Conservation (phyloP, 2,113 vertebrate genomes). For the Oceanodroma tethys region DNA sequence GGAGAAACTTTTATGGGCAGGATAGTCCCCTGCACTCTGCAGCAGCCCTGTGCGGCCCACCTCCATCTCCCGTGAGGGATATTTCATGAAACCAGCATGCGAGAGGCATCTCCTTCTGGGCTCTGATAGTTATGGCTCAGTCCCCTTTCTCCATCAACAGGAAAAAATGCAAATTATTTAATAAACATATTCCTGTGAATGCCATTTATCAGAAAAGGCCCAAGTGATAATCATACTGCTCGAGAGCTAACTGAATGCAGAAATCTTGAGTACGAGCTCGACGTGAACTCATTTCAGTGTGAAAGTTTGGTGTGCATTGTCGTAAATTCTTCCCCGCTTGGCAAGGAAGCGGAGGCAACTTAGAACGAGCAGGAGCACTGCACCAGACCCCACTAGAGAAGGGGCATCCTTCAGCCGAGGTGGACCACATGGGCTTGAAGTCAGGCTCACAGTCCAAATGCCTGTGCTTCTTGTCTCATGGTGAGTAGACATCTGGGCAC, state of each 20-base stretch:
- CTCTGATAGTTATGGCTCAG: neutral
- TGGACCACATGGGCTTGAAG: neutral
- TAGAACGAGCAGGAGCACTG: neutral
- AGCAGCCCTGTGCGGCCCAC: neutral
- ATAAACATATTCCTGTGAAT: slow-evolving; percentile 49
- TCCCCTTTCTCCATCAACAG: slow-evolving; percentile 24
- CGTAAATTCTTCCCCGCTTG: neutral
- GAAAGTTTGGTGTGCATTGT: neutral
- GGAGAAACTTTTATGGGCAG: neutral
- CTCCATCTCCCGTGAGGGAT: neutral
- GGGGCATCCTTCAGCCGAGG: neutral
- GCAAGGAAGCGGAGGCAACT: neutral
- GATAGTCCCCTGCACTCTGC: neutral
- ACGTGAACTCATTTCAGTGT: neutral
- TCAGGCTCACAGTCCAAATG: neutral
- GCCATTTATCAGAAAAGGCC: slow-evolving; percentile 59
- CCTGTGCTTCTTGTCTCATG: neutral
- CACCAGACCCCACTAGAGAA: neutral
- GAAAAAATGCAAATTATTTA: slow-evolving; percentile 53
- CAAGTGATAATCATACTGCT: slow-evolving; percentile 54
- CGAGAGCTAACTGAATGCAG: slow-evolving; percentile 55
- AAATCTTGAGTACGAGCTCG: neutral
- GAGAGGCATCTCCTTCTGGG: neutral
- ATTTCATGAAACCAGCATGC: neutral
- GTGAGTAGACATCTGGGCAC: neutral